Evolutionary conservation across 1,140 invertebrate genomes (phyloP).

Genomic region (Scaptomyza hsui): DNA sequence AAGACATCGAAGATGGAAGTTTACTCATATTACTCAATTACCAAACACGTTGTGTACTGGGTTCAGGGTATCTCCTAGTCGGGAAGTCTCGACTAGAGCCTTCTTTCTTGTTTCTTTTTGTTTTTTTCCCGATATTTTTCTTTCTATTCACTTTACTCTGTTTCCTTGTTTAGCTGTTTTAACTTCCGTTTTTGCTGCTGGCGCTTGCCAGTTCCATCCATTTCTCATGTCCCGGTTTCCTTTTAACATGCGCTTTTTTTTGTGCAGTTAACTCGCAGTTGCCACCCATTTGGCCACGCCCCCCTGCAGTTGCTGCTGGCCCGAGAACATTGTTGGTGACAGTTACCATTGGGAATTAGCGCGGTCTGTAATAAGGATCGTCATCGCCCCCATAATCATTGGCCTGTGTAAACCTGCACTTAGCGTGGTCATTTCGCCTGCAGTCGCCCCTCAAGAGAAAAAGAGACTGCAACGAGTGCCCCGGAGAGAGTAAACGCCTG

Average conservation of each 20-base stretch:
- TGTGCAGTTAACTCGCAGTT: constrained; percentile 37
- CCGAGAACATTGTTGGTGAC: constrained; percentile 63
- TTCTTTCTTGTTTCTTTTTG: background rate
- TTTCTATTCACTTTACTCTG: constrained; percentile 66
- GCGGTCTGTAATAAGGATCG: constrained; percentile 80
- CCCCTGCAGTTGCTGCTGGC: constrained; percentile 5
- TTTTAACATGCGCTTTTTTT: constrained; percentile 60
- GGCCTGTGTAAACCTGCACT: constrained; percentile 82
- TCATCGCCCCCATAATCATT: constrained; percentile 75
- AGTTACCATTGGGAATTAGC: constrained; percentile 79
- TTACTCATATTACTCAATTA: too few relatives aligned
- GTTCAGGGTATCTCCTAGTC: too few relatives aligned
- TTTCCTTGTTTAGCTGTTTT: constrained; percentile 74
- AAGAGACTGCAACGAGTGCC: background rate
- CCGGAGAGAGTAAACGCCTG: constrained; percentile 13
- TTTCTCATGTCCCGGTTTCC: constrained; percentile 13
- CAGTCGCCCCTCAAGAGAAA: constrained; percentile 9
- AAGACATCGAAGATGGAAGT: too few relatives aligned
- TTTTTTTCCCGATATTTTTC: constrained; percentile 46
- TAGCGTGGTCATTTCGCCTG: constrained; percentile 71
- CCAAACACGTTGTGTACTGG: too few relatives aligned
- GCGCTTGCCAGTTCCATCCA: constrained; percentile 34
- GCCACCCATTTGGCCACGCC: background rate
- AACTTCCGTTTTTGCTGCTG: constrained; percentile 62
- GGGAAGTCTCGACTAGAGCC: too few relatives aligned